These are phyloP conservation scores for Koerneria pararmatus DNA, from an alignment of 2,888 invertebrate species.

Conservation along the genomic window DNA sequence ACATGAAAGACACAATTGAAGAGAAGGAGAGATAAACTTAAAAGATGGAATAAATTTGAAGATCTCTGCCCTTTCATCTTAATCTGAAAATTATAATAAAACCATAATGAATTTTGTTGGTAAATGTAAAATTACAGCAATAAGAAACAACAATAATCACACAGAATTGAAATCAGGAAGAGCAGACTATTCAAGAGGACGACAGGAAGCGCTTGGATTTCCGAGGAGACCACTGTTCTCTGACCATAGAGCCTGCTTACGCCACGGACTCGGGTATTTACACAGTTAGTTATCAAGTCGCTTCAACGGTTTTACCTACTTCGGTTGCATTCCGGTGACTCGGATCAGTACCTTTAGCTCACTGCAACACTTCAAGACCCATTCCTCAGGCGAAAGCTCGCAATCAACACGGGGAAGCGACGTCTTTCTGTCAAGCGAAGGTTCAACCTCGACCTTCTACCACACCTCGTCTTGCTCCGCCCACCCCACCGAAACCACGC, in stretches of 20 bases:
- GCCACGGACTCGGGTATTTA: conserved; percentile 45
- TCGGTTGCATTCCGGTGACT: background rate
- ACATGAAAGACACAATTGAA: no score
- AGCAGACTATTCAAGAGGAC: conserved; percentile 77
- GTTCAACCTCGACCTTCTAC: no score
- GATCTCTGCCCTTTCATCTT: background rate
- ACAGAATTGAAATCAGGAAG: conserved; percentile 74
- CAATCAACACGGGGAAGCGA: conserved; percentile 65
- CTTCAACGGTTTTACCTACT: background rate
- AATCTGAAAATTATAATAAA: no score
- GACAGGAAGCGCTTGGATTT: conserved; percentile 77
- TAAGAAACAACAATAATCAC: background rate
- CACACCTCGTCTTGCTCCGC: conserved; percentile 23
- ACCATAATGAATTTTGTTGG: no score
- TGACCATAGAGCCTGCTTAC: conserved; percentile 65
- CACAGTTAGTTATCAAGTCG: conserved; percentile 30
- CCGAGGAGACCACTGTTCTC: conserved; percentile 68
- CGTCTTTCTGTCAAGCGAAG: conserved; percentile 52
- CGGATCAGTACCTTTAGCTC: background rate
- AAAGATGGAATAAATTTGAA: background rate
- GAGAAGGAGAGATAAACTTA: no score
- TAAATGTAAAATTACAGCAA: conserved; percentile 1
- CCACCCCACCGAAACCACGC: conserved; percentile 29
- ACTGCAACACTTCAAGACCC: background rate
- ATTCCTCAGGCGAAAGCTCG: conserved; percentile 65